Evolutionary conservation across 2,113 vertebrate species (phyloP).

Genomic region (Redunca redunca): DNA sequence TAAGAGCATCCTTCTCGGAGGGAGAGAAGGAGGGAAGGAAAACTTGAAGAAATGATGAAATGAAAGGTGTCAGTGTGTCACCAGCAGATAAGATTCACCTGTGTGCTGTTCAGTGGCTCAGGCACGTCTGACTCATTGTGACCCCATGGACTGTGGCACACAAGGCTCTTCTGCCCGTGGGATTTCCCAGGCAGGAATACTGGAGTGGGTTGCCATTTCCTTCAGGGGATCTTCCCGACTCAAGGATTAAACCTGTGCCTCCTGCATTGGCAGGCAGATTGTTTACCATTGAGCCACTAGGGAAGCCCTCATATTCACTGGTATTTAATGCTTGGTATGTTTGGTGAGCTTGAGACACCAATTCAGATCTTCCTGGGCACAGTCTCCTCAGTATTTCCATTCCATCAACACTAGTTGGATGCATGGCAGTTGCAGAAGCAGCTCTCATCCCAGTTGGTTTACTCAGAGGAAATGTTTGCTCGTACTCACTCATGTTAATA

Average conservation of each 20-base stretch:
- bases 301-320: neutral
- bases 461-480: neutral
- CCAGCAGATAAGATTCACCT: neutral
- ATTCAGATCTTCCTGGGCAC: neutral
- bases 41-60: neutral
- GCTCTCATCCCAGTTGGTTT: neutral
- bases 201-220: neutral
- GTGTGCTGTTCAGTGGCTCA: neutral
- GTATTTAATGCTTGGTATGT: neutral
- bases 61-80: neutral
- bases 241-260: neutral
- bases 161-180: neutral
- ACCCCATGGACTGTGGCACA: neutral
- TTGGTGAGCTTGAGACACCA: neutral
- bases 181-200: neutral
- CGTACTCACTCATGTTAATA: neutral
- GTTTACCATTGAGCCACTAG: neutral
- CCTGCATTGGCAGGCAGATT: neutral
- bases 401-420: too few species aligned
- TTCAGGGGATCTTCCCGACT: neutral
- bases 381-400: fast-evolving
- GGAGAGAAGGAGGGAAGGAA: neutral
- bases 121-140: neutral
- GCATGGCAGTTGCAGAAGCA: neutral
- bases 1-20: neutral